A percentile compares a stretch with the other conserved stretches of the same genome.
These are phyloP conservation scores for Caenorhabditis sinica DNA, from an alignment of 2,888 invertebrate genomes.

Conservation along the genomic window DNA sequence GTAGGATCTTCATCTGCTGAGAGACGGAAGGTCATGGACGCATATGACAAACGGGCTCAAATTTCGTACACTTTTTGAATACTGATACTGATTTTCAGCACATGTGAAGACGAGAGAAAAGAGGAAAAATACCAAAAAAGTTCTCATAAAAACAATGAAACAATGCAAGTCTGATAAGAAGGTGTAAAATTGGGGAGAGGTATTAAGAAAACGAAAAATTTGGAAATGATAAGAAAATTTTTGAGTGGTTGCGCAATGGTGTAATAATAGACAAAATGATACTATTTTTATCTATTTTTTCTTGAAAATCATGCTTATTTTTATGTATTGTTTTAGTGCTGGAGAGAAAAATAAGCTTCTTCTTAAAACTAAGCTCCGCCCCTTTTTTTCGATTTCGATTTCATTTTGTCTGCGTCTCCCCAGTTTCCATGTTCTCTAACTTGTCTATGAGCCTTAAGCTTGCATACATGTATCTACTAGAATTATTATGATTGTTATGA, in stretches of 20 bases:
- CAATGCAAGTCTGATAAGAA: background rate
- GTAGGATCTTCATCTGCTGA: slow-evolving; percentile 16
- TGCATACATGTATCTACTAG: too few species aligned
- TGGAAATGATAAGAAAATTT: slow-evolving; percentile 21
- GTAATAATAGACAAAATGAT: slow-evolving; percentile 10
- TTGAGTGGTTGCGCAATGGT: background rate
- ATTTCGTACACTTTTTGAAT: slow-evolving; percentile 21
- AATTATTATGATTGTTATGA: background rate
- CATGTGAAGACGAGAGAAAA: background rate
- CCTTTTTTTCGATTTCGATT: background rate
- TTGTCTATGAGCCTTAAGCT: background rate
- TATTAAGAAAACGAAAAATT: background rate
- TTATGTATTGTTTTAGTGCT: background rate
- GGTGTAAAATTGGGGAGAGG: slow-evolving; percentile 1
- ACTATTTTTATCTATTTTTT: slow-evolving; percentile 25
- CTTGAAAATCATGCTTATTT: slow-evolving; percentile 6
- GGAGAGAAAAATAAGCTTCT: background rate
- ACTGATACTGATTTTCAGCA: slow-evolving; percentile 1
- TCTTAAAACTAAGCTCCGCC: slow-evolving; percentile 4
- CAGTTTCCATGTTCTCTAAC: too few species aligned
- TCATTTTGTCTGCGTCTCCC: slow-evolving; percentile 19
- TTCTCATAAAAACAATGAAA: slow-evolving; percentile 39
- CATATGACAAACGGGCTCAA: slow-evolving; percentile 8
- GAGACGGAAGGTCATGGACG: slow-evolving; percentile 22
- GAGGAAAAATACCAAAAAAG: slow-evolving; percentile 7